These are phyloP conservation scores for Gorilla gorilla DNA, from an alignment of 2,113 vertebrate species.

Conservation along the genomic window DNA sequence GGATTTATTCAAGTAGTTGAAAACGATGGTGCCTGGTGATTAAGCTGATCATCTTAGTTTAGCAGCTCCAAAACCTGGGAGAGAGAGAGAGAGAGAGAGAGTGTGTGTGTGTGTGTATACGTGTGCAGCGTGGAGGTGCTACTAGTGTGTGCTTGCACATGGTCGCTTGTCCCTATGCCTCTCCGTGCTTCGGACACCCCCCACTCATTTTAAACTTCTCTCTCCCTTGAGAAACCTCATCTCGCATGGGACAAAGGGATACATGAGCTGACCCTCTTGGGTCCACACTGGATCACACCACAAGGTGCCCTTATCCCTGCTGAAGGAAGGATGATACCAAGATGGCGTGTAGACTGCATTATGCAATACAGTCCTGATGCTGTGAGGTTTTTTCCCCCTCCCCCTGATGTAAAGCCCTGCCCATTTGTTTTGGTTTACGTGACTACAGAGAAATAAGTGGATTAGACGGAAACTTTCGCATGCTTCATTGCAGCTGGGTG, in stretches of 20 bases:
- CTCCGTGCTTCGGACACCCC: background rate
- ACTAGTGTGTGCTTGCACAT: background rate
- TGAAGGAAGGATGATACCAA: slow-evolving; percentile 77
- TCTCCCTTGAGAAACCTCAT: background rate
- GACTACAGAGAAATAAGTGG: slow-evolving; percentile 88
- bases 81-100: background rate
- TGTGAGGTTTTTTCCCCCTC: background rate
- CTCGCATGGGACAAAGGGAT: background rate
- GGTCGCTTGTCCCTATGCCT: background rate
- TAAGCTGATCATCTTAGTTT: slow-evolving; percentile 48
- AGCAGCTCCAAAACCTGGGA: background rate
- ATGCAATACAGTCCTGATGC: slow-evolving; percentile 82
- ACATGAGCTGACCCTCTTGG: background rate
- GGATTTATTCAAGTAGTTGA: slow-evolving; percentile 62
- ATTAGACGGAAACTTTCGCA: slow-evolving; percentile 93
- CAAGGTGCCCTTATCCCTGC: slow-evolving; percentile 65
- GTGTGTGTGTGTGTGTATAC: fast-evolving
- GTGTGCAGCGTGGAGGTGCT: fast-evolving
- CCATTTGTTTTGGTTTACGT: slow-evolving; percentile 89
- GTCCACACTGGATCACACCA: slow-evolving; percentile 50
- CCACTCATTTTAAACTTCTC: fast-evolving
- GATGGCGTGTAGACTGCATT: slow-evolving; percentile 80
- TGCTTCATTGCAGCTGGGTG: slow-evolving; percentile 92
- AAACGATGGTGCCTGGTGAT: slow-evolving; percentile 40
- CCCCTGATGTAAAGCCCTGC: slow-evolving; percentile 83